Conservation (phyloP, 2,113 vertebrate species). For the Cynoglossus semilaevis region DNA sequence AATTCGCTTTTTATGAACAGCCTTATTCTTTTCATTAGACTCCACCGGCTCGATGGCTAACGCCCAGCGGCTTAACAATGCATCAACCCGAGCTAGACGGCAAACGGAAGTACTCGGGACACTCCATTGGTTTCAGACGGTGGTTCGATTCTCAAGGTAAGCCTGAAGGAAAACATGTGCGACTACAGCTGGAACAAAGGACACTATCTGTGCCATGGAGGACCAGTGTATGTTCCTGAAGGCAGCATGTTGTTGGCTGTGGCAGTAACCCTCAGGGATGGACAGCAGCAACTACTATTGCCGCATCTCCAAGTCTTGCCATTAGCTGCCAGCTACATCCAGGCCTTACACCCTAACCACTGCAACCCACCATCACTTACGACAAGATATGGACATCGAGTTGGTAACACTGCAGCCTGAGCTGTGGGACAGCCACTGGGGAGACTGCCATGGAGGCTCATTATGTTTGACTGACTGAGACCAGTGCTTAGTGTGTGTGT, state of each 20-base stretch:
- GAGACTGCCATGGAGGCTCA: constrained; percentile 38
- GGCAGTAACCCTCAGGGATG: constrained; percentile 8
- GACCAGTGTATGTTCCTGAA: constrained; percentile 2
- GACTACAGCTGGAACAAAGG: background rate
- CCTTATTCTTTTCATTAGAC: constrained; percentile 62
- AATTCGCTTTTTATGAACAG: constrained; percentile 48
- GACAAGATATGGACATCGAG: constrained; percentile 57
- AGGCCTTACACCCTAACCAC: constrained; percentile 33
- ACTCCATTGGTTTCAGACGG: constrained; percentile 28
- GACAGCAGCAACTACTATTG: constrained; percentile 18
- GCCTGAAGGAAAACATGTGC: constrained; percentile 8
- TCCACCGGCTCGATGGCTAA: constrained; percentile 33
- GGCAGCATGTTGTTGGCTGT: constrained; percentile 16
- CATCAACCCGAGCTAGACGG: constrained; percentile 37
- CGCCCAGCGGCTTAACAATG: constrained; percentile 51
- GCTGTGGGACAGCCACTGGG: constrained; percentile 31
- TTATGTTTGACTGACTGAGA: constrained; percentile 54
- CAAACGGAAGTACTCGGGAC: constrained; percentile 36
- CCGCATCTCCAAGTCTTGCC: constrained; percentile 37
- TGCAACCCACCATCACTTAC: constrained; percentile 25
- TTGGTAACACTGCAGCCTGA: constrained; percentile 14
- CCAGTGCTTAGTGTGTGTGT: constrained; percentile 20
- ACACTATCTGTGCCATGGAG: constrained; percentile 3
- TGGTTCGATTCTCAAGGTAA: constrained; percentile 9
- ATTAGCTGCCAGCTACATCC: constrained; percentile 32